Evolutionary conservation across 2,113 vertebrate species (phyloP), one percentile per base, ranked within the genome.

Genomic region (Ondatra zibethicus): DNA sequence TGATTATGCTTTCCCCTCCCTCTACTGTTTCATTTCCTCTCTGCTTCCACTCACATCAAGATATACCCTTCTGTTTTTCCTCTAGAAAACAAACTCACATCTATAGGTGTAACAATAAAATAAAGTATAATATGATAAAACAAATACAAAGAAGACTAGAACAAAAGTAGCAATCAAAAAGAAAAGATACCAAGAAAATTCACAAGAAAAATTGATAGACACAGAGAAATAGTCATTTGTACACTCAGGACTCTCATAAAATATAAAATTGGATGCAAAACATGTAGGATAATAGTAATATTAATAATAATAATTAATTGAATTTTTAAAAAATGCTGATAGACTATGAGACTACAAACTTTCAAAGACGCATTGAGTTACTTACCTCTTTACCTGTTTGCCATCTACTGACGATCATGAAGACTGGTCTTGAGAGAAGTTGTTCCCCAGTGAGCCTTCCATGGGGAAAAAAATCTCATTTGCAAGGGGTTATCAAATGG

Each of bases 1-100:
- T 29, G 13, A 63, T 14, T 63, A 42, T 42, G 13, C 23, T 17
- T 63, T 39, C 25, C 25, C 17, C n/a, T 39, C 3, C 36, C 10
- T 39, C 23, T 42, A 42, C n/a, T 61, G 25, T 4, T 27, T 27
- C 36, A 25, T 5, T 58, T n/a, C 21, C 21, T 61, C 23, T 7
- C 3, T 1, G 7, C 1, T 7, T 25, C 4, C 21, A 11, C 12
- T 25, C 3, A 3, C n/a, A 29, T 42, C 58, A 25, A 42, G 23
- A 61, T 14, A 36, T 7, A 27, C 12, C 5, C 58, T 58, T 63
- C n/a, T 42, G 7, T 63, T 13, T 29, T n/a, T 63, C 27, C 25
- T 63, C 55, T 29, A 84, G 78, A 29, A 63, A 42, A 39, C 5
- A 58, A 52, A 29, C 19, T 36, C 31, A 9, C 31, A 52, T 80